Evolutionary conservation across 2,797 vertebrate genomes (phyloP).

Genomic region (Parambassis ranga): DNA sequence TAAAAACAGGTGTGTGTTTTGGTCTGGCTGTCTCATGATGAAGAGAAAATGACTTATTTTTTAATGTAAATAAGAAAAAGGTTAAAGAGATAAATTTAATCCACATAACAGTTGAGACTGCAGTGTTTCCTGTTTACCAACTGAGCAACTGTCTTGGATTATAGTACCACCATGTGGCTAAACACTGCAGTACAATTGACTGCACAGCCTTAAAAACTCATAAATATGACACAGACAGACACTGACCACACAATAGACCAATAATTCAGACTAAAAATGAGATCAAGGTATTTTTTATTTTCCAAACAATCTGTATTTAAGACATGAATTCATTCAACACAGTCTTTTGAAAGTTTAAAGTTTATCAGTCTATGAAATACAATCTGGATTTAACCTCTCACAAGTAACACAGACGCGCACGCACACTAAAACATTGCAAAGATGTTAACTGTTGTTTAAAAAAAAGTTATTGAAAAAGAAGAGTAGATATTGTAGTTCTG

Average conservation of each 20-base stretch:
- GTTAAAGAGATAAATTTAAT: too few relatives aligned
- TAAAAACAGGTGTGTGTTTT: too few relatives aligned
- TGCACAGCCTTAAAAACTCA: too few relatives aligned
- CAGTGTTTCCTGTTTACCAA: too few relatives aligned
- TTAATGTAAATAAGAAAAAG: too few relatives aligned
- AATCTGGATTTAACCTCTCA: slow-evolving; percentile 75
- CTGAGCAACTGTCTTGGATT: too few relatives aligned
- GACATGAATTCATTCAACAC: slow-evolving; percentile 83
- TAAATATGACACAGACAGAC: too few relatives aligned
- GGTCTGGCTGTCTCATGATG: too few relatives aligned
- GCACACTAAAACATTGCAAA: slow-evolving; percentile 69
- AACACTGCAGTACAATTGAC: background rate
- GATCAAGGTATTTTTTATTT: slow-evolving; percentile 82
- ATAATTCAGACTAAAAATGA: slow-evolving; percentile 41
- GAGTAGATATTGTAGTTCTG: slow-evolving; percentile 55
- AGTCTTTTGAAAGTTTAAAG: slow-evolving; percentile 78
- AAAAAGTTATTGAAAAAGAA: slow-evolving; percentile 50
- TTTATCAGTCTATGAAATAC: slow-evolving; percentile 79
- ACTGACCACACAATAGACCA: too few relatives aligned
- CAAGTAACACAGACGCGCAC: slow-evolving; percentile 68
- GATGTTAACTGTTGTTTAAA: slow-evolving; percentile 46
- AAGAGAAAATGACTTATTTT: too few relatives aligned
- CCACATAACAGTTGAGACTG: too few relatives aligned
- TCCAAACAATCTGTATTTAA: slow-evolving; percentile 83
- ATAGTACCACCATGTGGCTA: slow-evolving; percentile 46